Evolutionary conservation across 2,113 vertebrate genomes (phyloP).

Genomic region (Campylomormyrus numenius): DNA sequence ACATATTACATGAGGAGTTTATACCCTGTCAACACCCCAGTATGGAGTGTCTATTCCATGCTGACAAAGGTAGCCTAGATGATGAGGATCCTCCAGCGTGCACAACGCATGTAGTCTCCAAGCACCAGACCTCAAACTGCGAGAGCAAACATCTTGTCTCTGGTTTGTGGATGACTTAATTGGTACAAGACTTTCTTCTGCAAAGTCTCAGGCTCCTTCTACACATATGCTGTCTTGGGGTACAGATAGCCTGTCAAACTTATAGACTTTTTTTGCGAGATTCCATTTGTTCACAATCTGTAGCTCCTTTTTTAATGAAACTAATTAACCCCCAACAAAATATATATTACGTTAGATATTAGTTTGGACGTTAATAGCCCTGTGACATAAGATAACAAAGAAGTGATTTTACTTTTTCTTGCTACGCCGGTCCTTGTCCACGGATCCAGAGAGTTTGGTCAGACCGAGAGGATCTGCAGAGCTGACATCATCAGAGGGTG

Average conservation of each 20-base stretch:
- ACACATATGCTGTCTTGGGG: not conserved
- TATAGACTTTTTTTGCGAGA: not conserved
- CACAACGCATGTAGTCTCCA: not conserved
- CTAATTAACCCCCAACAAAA: not conserved
- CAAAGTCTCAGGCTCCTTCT: not conserved
- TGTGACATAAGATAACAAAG: not conserved
- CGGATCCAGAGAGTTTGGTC: slow-evolving; percentile 76
- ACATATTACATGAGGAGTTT: not conserved
- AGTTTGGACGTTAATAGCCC: not conserved
- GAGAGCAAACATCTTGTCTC: not conserved
- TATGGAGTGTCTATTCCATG: not conserved
- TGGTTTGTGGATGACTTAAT: not conserved
- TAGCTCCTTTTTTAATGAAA: not conserved
- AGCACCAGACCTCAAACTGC: not conserved
- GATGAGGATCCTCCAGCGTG: not conserved
- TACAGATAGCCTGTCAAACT: not conserved
- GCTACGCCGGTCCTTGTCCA: slow-evolving; percentile 82
- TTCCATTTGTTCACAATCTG: not conserved
- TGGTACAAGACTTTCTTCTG: not conserved
- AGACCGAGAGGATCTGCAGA: slow-evolving; percentile 74
- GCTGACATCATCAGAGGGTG: slow-evolving; percentile 74
- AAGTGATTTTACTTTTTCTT: slow-evolving; percentile 76
- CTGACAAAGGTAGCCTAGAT: not conserved
- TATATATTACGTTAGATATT: not conserved
- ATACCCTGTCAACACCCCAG: not conserved